These are phyloP conservation scores for Gallirallus australis DNA, from an alignment of 2,797 vertebrate genomes.

Conservation along the genomic window DNA sequence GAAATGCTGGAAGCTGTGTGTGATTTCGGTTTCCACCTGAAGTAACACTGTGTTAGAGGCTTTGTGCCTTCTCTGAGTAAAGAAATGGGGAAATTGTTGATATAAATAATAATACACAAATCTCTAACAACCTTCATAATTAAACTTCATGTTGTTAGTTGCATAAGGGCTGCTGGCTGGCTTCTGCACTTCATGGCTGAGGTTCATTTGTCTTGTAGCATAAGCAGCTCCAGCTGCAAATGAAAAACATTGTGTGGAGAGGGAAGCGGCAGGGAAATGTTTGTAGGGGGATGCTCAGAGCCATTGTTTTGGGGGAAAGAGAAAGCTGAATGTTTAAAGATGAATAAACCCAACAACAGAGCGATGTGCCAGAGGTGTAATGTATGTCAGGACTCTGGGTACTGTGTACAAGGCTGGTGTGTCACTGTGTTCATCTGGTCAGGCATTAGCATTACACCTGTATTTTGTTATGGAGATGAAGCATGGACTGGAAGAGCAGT, in stretches of 20 bases:
- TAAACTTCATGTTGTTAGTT: background rate
- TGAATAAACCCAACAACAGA: background rate
- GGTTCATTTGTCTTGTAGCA: background rate
- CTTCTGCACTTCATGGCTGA: background rate
- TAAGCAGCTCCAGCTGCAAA: background rate
- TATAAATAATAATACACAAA: fast-evolving
- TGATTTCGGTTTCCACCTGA: background rate
- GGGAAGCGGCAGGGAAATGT: background rate
- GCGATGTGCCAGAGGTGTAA: background rate
- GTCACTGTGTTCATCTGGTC: background rate
- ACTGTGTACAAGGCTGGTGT: fast-evolving
- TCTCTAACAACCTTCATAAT: background rate
- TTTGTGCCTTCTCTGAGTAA: background rate
- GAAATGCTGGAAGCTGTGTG: background rate
- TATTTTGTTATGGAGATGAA: background rate
- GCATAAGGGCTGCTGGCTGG: background rate
- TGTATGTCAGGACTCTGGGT: background rate
- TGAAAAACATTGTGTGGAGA: background rate
- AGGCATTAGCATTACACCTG: background rate
- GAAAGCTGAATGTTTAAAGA: background rate
- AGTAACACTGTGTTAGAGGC: background rate
- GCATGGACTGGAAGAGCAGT: background rate
- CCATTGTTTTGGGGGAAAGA: background rate
- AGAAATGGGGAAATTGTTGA: background rate
- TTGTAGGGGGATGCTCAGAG: background rate